A percentile compares a stretch with the other conserved stretches of the same genome.
These are phyloP conservation scores for Drosophila mojavensis DNA, from an alignment of 1,140 invertebrate genomes.

Conservation along the genomic window DNA sequence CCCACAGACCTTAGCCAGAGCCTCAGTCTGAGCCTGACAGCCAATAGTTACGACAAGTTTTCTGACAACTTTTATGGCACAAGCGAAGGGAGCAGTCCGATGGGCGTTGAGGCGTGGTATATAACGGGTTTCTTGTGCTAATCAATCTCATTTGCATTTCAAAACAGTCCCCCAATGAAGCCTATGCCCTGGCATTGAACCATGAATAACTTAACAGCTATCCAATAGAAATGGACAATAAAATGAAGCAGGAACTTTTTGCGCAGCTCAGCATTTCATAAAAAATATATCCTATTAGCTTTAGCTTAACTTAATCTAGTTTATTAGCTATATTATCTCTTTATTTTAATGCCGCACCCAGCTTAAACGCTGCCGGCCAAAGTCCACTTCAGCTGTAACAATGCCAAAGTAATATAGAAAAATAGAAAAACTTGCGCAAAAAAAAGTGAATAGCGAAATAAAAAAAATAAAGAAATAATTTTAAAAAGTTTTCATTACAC, in stretches of 20 bases:
- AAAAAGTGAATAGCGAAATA: not conserved
- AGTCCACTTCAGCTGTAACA: constrained; percentile 21
- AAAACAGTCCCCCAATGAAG: not conserved
- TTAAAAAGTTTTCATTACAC: constrained; percentile 53
- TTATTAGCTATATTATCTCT: constrained; percentile 16
- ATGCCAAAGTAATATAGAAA: constrained; percentile 41
- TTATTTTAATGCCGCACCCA: constrained; percentile 22
- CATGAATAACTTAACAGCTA: not conserved
- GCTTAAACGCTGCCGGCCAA: not conserved
- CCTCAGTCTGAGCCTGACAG: constrained; percentile 11
- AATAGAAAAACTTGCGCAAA: constrained; percentile 26
- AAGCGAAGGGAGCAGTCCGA: no score
- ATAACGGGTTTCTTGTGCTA: constrained; percentile 11
- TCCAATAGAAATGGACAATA: no score
- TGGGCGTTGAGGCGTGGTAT: not conserved
- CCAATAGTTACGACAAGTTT: constrained; percentile 19
- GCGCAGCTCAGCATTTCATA: not conserved
- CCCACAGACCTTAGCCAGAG: not conserved
- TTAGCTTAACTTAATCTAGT: not conserved
- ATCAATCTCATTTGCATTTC: constrained; percentile 9
- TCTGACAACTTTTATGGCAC: not conserved
- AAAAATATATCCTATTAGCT: not conserved
- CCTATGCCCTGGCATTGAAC: not conserved
- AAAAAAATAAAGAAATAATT: constrained; percentile 9
- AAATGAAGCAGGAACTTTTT: no score